A percentile compares a stretch with the other conserved stretches of the same genome.
Evolutionary conservation across 2,113 vertebrate species (phyloP).

Genomic region (Bubalus kerabau): DNA sequence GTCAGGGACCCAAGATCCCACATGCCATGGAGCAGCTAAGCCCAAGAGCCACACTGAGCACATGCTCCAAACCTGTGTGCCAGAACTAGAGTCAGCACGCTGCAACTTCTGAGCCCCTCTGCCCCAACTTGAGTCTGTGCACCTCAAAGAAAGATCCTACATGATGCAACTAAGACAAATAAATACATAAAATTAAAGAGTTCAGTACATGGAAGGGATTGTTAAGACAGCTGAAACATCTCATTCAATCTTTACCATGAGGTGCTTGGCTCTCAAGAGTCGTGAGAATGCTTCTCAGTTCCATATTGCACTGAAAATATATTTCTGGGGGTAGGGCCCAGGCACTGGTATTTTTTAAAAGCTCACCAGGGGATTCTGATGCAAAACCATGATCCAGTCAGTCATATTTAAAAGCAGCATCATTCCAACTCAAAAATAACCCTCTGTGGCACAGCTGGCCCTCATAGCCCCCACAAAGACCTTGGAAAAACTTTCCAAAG

Average conservation of each 20-base stretch:
- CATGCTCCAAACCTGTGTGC: background rate
- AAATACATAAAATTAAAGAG: background rate
- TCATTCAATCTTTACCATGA: background rate
- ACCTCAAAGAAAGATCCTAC: background rate
- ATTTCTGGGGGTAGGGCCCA: background rate
- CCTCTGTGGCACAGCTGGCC: background rate
- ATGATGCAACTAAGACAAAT: background rate
- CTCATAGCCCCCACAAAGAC: background rate
- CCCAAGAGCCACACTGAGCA: background rate
- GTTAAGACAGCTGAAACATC: background rate
- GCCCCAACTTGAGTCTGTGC: background rate
- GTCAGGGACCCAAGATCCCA: background rate
- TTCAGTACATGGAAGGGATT: background rate
- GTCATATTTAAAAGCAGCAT: background rate
- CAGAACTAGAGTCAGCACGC: background rate
- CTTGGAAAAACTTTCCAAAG: background rate
- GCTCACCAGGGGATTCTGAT: background rate
- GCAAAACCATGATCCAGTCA: background rate
- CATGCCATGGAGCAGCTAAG: background rate
- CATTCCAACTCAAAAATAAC: constrained; percentile 18
- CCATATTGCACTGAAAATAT: background rate
- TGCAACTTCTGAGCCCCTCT: background rate
- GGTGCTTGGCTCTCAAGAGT: background rate
- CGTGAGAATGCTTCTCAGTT: background rate
- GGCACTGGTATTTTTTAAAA: background rate